Evolutionary conservation across 2,888 invertebrate genomes (phyloP).

Genomic region (Iselma pallidipennis): DNA sequence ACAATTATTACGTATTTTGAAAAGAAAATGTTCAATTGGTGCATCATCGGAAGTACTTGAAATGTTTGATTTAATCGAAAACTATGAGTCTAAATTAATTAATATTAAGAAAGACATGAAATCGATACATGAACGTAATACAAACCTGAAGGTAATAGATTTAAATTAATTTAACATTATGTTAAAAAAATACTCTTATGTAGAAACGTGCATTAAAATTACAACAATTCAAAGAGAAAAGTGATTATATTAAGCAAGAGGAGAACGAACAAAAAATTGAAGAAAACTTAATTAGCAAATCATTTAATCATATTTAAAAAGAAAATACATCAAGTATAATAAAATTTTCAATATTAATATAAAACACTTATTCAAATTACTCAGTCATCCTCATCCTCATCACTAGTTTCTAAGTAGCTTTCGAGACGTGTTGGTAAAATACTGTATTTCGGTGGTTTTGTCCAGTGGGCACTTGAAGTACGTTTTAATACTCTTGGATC

Average conservation of each 20-base stretch:
- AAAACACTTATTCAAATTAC: too few species aligned
- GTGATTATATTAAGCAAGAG: not conserved
- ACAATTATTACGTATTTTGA: conserved; percentile 53
- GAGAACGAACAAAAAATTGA: not conserved
- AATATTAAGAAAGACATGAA: conserved; percentile 5
- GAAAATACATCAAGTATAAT: too few species aligned
- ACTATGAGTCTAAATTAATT: not conserved
- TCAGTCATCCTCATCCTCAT: too few species aligned
- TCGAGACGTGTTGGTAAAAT: conserved; percentile 50
- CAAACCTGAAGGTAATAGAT: not conserved
- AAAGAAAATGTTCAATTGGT: too few species aligned
- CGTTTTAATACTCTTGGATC: conserved; percentile 67
- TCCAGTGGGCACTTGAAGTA: conserved; percentile 77
- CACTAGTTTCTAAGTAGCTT: not conserved
- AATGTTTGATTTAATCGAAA: not conserved
- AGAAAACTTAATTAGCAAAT: too few species aligned
- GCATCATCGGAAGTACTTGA: too few species aligned
- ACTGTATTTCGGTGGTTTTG: conserved; percentile 69
- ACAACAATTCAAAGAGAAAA: conserved; percentile 8
- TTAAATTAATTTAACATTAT: not conserved
- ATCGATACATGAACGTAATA: conserved; percentile 1
- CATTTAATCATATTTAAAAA: too few species aligned
- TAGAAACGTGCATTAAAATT: conserved; percentile 7
- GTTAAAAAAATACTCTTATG: conserved; percentile 1
- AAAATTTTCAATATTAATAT: too few species aligned